Evolutionary conservation across 1,140 invertebrate genomes (phyloP), one percentile per base, ranked within the genome.

Genomic region (Neodiprion fabricii): DNA sequence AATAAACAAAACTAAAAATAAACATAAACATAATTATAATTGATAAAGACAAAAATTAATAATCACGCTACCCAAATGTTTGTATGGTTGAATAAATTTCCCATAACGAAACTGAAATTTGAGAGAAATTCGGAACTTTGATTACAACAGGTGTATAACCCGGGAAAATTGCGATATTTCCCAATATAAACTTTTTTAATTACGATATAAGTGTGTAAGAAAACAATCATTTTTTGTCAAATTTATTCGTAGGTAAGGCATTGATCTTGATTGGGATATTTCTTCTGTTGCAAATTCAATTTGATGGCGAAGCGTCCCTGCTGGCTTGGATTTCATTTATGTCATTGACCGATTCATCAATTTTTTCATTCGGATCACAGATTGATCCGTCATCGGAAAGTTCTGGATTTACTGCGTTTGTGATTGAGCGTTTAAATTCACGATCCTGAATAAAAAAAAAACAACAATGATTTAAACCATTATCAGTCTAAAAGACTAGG

Each of bases 351-450:
- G 23, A 12, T 23, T 47, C 40, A 2, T 17, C 23, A 23, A 71
- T 4, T 48, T 77, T 79, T 73, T 82, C 79, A 17, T 76, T 78
- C 28, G 76, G 73, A 69, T 79, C 77, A 67, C 81, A 80, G 17
- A 82, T 80, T 14, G 79, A 83, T 47, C 79, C 82, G 72, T 82
- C 76, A 61, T 80, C 66, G n/a, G 78, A 80, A 17, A 72, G 21
- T 74, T 74, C 71, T 61, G 11, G 5, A 17, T 12, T 14, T 61
- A 61, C 61, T 21, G 21, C 21, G n/a, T 17, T 49, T 14, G 49
- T 9, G 23, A 7, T 28, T 69, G 48, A 11, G 53, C 70, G 12
- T 70, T 72, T 66, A 48, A 17, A 70, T 68, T 72, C 17, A 49
- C 48, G 68, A 40, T 21, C 49, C 72, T 71, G 23, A n/a, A 71